phyloP scores from a whole-genome alignment of 2,888 invertebrate genomes.

The Machimus atricapillus region DNA sequence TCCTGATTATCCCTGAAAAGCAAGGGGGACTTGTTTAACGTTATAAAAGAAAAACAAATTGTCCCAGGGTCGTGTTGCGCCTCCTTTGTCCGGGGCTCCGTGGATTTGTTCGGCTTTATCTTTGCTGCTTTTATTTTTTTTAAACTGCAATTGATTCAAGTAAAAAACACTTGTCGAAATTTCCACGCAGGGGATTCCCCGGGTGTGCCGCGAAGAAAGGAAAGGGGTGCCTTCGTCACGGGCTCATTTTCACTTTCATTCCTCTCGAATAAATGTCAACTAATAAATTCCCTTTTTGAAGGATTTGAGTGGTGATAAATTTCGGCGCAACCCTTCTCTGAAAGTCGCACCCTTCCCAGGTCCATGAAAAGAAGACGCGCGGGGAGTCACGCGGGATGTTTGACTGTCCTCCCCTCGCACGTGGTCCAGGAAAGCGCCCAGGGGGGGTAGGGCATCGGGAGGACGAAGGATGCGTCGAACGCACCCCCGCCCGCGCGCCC shows the following conservation, averaged over 20 bases:
- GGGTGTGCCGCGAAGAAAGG: too few relatives aligned
- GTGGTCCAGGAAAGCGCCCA: not conserved
- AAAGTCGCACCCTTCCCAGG: not conserved
- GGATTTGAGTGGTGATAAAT: conserved; percentile 4
- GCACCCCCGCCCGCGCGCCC: not conserved
- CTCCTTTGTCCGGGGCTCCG: not conserved
- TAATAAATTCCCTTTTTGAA: not conserved
- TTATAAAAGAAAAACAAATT: conserved; percentile 12
- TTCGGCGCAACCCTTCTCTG: not conserved
- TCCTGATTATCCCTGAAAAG: not conserved
- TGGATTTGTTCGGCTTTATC: not conserved
- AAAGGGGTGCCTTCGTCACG: not conserved
- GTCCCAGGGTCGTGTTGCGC: not conserved
- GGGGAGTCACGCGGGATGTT: not conserved
- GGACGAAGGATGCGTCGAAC: too few relatives aligned
- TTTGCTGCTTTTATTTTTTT: not conserved
- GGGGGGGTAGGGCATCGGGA: too few relatives aligned
- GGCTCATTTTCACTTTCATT: conserved; percentile 22
- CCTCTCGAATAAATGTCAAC: conserved; percentile 24
- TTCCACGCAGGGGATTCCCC: not conserved
- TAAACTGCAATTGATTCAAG: not conserved
- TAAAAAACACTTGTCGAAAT: conserved; percentile 34
- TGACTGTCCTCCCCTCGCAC: not conserved
- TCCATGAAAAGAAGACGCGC: not conserved
- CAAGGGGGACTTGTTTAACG: not conserved